Base-by-base conservation (phyloP, 2,113 vertebrate genomes). In the Lepisosteus oculatus region DNA sequence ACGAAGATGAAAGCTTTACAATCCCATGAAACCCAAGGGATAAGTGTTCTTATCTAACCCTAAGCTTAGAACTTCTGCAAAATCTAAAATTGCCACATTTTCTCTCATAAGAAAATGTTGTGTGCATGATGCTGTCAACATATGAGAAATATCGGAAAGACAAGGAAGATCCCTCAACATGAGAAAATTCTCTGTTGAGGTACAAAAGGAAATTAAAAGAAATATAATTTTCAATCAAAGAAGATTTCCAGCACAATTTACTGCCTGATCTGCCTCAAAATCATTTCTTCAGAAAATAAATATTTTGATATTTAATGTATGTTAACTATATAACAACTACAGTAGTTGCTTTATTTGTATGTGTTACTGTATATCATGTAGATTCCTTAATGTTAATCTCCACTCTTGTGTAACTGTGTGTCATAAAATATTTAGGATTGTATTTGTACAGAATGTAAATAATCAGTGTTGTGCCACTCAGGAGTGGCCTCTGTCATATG, bases 41-140 rank as follows among this genome's bases (percentile, higher is more conserved):
- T 57, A 45, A 6, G 43, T 71, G 57, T 61, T 71, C 44, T 71
- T 68, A 75, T 75, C 69, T 44, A 43, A 61, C 64, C 54, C 51
- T 56, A 47, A 29, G 59, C 73, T 70, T 45, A 75, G 41, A 56
- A 55, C 56, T 67, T 15, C 45, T 57, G 69, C 9, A 7, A 59
- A 55, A 66, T 29, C 47, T 9, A 65, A 44, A 56, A 42, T 54
- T 12, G 17, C 59, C 73, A 11, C 42, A 43, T 69, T 42, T 2
- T 65, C 64, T 4, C 61, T 14, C 9, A 1, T 68, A 65, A 11
- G 13, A 44, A n/a, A 43, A 29, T 3, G 12, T 43, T 59, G 43
- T 7, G 56, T 44, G 43, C 70, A 47, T 57, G 65, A 43, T 44
- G 8, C 55, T 15, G 56, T n/a, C 54, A 11, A 43, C 11, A 69